A percentile compares a stretch with the other conserved stretches of the same genome.
Conservation (phyloP, 2,888 invertebrate genomes). For the Ypsolopha sequella region DNA sequence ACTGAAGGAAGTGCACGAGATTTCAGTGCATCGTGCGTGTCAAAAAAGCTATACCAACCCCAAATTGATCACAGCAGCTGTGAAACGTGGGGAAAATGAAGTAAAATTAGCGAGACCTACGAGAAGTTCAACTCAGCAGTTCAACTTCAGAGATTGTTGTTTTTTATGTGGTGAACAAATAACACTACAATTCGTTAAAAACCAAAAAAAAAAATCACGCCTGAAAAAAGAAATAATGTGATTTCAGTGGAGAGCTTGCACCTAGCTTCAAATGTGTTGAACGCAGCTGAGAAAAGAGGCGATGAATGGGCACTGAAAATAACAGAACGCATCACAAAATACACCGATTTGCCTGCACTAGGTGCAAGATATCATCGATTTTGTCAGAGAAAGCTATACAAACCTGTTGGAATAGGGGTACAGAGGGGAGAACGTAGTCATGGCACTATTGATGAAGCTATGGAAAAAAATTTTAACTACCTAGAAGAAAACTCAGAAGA, state of each 20-base stretch:
- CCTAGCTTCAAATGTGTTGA: background rate
- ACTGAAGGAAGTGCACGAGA: background rate
- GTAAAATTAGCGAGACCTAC: background rate
- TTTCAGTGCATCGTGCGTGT: conserved; percentile 1
- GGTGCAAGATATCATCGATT: background rate
- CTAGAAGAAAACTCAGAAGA: background rate
- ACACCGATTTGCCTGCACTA: background rate
- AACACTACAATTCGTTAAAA: background rate
- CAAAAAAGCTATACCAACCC: conserved; percentile 1
- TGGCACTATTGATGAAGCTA: background rate
- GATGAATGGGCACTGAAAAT: too few relatives aligned
- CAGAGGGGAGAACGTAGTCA: background rate
- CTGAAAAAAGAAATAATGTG: background rate
- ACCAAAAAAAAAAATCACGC: background rate
- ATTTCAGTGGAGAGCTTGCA: background rate
- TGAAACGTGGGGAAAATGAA: background rate
- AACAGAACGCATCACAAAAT: conserved; percentile 1
- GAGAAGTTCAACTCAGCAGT: background rate
- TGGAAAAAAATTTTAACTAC: background rate
- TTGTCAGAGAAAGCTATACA: background rate
- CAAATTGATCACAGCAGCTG: background rate
- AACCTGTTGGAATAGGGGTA: background rate
- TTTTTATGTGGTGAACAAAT: conserved; percentile 1
- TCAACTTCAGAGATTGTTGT: background rate
- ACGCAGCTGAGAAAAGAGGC: background rate